Percentiles rank a stretch among this genome's conserved stretches.
Conservation (phyloP, 1,140 invertebrate species). For the Lasioglossum baleicum region DNA sequence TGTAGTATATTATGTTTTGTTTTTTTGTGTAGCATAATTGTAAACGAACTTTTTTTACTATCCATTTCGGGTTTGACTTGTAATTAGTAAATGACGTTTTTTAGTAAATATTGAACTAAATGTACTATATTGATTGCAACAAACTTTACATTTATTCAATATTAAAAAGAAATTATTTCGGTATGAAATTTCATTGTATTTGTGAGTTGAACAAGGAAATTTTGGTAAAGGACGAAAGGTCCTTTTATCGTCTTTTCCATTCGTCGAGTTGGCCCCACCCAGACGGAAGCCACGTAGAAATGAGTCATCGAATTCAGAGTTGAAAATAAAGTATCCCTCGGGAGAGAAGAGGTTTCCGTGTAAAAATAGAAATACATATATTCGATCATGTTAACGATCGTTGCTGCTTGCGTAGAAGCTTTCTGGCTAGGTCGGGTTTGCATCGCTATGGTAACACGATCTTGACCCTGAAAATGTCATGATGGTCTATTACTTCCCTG, state of each 20-base stretch:
- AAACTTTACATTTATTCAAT: not conserved
- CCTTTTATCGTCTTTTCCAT: slow-evolving; percentile 10
- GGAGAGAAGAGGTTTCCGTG: slow-evolving; percentile 3
- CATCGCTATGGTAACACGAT: not conserved
- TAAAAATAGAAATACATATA: not conserved
- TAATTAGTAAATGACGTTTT: no score
- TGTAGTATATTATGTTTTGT: no score
- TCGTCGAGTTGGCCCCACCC: slow-evolving; percentile 40
- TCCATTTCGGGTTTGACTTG: not conserved
- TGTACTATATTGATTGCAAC: no score
- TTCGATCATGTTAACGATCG: slow-evolving; percentile 2
- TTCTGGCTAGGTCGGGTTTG: not conserved
- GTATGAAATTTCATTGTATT: not conserved
- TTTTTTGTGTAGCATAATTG: no score
- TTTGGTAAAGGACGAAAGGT: slow-evolving; percentile 6
- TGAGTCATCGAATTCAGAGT: slow-evolving; percentile 38
- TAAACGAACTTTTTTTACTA: no score
- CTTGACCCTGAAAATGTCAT: not conserved
- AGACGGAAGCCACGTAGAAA: slow-evolving; percentile 45
- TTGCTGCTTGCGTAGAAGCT: not conserved
- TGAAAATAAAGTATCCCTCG: slow-evolving; percentile 35
- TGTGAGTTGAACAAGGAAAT: no score
- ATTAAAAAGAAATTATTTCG: not conserved
- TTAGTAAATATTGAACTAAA: no score
- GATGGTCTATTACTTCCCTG: not conserved